Percentiles rank a stretch among this genome's conserved stretches.
These are phyloP conservation scores for Aegypius monachus DNA, from an alignment of 2,113 vertebrate genomes.

Conservation along the genomic window DNA sequence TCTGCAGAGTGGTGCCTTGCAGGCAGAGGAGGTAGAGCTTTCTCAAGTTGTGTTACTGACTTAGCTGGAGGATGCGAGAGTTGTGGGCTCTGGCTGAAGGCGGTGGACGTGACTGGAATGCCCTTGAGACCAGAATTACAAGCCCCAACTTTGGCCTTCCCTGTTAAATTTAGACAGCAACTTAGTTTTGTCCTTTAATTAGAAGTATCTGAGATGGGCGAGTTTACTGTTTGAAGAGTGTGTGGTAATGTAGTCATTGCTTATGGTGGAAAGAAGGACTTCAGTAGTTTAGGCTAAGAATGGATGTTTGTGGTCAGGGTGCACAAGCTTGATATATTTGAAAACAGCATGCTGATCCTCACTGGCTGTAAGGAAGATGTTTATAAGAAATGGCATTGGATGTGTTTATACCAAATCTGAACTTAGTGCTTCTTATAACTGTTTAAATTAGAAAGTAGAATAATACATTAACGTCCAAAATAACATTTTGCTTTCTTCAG, in stretches of 20 bases:
- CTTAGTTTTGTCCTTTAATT: slow-evolving; percentile 36
- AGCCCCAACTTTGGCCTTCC: not conserved
- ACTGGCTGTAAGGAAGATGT: not conserved
- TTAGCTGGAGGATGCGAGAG: not conserved
- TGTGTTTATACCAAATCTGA: not conserved
- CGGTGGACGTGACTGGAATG: not conserved
- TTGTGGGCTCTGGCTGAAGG: not conserved
- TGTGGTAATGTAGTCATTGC: not conserved
- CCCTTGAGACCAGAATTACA: not conserved
- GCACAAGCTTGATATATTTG: not conserved
- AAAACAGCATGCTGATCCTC: not conserved
- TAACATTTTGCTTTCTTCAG: not conserved
- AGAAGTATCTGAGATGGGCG: not conserved
- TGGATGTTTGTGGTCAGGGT: not conserved
- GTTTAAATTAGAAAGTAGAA: slow-evolving; percentile 14
- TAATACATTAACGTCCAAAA: not conserved
- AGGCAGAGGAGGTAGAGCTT: not conserved
- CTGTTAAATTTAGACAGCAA: slow-evolving; percentile 34
- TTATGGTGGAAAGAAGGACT: not conserved
- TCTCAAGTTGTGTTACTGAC: not conserved
- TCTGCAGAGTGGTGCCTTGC: not conserved
- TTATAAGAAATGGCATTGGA: not conserved
- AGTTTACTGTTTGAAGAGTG: not conserved
- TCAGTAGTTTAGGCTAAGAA: not conserved
- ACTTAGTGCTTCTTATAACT: not conserved